A percentile compares a stretch with the other conserved stretches of the same genome.
Evolutionary conservation across 2,888 invertebrate genomes (phyloP).

Genomic region (Mantis religiosa): DNA sequence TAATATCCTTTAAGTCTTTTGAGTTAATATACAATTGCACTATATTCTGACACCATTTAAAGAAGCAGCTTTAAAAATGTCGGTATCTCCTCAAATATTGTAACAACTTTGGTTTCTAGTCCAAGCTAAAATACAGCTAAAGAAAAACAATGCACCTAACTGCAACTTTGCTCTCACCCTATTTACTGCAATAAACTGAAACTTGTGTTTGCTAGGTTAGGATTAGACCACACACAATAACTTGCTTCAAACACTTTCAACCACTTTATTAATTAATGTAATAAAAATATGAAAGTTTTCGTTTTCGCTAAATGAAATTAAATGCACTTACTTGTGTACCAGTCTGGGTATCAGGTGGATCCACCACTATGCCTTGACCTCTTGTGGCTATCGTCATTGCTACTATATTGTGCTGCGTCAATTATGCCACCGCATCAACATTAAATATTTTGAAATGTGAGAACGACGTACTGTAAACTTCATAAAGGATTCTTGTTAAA

Average conservation of each 20-base stretch:
- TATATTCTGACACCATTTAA: too few species aligned
- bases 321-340: constrained; percentile 28
- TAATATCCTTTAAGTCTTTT: too few species aligned
- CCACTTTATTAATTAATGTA: background rate
- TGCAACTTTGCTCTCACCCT: too few species aligned
- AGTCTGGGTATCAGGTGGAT: constrained; percentile 49
- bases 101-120: too few species aligned
- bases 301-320: background rate
- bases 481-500: constrained; percentile 41
- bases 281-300: background rate
- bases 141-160: too few species aligned
- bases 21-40: too few species aligned
- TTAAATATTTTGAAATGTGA: constrained; percentile 18
- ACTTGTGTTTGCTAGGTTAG: background rate
- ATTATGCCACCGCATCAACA: constrained; percentile 21
- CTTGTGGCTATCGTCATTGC: constrained; percentile 61
- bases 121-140: too few species aligned
- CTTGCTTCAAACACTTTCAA: background rate
- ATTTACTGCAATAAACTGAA: background rate
- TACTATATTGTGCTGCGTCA: background rate
- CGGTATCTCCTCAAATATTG: too few species aligned
- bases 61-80: too few species aligned
- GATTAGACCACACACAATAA: background rate
- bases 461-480: constrained; percentile 19
- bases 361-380: constrained; percentile 57